Conservation (phyloP, 2,797 vertebrate genomes). For the Amphiprion clarkii region DNA sequence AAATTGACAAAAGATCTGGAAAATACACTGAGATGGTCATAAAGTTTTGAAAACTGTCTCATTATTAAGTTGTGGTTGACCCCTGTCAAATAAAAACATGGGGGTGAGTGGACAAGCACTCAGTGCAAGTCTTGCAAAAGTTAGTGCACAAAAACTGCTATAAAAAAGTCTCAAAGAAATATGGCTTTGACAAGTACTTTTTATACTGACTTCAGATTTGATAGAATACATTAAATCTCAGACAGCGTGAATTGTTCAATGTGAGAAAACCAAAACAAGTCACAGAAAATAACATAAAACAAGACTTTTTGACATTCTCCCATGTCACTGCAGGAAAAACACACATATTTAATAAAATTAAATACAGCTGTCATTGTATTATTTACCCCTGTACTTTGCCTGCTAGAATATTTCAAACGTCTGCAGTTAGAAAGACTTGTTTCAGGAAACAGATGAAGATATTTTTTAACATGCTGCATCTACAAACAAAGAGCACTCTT, state of each 20-base stretch:
- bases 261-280: background rate
- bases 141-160: no score
- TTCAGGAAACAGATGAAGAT: conserved; percentile 13
- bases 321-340: background rate
- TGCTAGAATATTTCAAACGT: no score
- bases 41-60: background rate
- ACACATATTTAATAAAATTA: background rate
- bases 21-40: background rate
- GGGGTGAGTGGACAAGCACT: background rate
- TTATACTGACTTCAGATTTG: background rate
- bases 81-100: background rate
- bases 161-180: background rate
- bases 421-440: background rate
- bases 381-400: background rate
- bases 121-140: no score
- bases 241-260: background rate
- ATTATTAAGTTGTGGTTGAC: background rate
- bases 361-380: background rate
- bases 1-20: background rate
- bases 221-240: conserved; percentile 10
- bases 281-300: background rate
- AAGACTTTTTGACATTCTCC: background rate
- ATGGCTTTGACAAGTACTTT: background rate
- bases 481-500: background rate
- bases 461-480: background rate